Evolutionary conservation across 1,140 invertebrate genomes (phyloP).

Genomic region (Drosophila sproati): DNA sequence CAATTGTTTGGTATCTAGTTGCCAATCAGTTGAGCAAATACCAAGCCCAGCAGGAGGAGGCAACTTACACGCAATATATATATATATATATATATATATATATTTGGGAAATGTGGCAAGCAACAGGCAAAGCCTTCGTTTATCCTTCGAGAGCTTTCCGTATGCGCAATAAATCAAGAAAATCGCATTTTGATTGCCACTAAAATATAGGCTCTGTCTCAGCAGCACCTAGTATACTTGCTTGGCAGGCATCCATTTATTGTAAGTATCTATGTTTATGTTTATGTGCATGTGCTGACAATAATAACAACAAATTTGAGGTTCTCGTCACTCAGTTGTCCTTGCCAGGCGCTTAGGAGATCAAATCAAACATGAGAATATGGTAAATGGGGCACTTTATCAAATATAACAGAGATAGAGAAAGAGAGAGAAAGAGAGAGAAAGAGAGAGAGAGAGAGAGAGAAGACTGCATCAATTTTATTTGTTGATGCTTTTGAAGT

Average conservation of each 20-base stretch:
- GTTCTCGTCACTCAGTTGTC: slow-evolving; percentile 16
- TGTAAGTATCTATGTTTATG: background rate
- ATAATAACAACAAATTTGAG: background rate
- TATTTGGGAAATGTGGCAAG: slow-evolving; percentile 1
- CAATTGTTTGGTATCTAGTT: slow-evolving; percentile 36
- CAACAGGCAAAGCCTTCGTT: slow-evolving; percentile 21
- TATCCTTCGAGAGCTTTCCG: slow-evolving; percentile 8
- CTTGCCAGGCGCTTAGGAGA: background rate
- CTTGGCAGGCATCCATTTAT: background rate
- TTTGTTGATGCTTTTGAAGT: background rate
- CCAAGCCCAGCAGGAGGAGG: background rate
- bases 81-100: background rate
- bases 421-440: background rate
- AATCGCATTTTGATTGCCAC: slow-evolving; percentile 47
- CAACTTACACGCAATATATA: too few relatives aligned
- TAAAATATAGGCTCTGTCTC: background rate
- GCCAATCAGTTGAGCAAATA: slow-evolving; percentile 36
- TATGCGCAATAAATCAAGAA: slow-evolving; percentile 43
- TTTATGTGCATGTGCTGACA: background rate
- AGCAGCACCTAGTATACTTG: background rate
- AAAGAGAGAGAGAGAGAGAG: background rate
- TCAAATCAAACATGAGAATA: slow-evolving; percentile 14
- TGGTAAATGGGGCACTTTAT: slow-evolving; percentile 31
- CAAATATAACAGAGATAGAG: background rate
- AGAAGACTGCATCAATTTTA: background rate